These are phyloP conservation scores for Fragum fragum DNA, from an alignment of 2,888 invertebrate genomes.

Conservation along the genomic window DNA sequence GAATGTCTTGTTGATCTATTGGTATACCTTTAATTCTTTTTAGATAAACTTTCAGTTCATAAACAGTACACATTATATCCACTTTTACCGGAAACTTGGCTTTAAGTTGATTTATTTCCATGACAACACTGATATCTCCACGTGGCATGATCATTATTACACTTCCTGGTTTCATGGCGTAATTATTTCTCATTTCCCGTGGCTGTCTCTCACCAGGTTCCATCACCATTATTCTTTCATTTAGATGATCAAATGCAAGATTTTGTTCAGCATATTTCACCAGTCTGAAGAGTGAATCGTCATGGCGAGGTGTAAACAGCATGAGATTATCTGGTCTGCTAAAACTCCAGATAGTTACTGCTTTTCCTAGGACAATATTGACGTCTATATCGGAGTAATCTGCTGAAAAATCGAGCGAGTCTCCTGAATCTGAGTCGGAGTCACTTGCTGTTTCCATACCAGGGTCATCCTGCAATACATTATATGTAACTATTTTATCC, in stretches of 20 bases:
- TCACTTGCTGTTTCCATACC: slow-evolving; percentile 46
- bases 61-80: slow-evolving; percentile 73
- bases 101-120: slow-evolving; percentile 77
- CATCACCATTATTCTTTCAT: slow-evolving; percentile 76
- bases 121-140: slow-evolving; percentile 64
- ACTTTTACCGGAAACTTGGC: slow-evolving; percentile 75
- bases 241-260: slow-evolving; percentile 71
- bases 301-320: slow-evolving; percentile 74
- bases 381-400: slow-evolving; percentile 67
- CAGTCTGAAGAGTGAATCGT: slow-evolving; percentile 71
- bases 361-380: slow-evolving; percentile 68
- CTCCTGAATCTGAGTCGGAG: slow-evolving; percentile 66
- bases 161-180: slow-evolving; percentile 71
- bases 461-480: slow-evolving; percentile 16
- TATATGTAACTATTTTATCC: slow-evolving; percentile 1
- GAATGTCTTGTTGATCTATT: slow-evolving; percentile 75
- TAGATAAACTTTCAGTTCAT: slow-evolving; percentile 75
- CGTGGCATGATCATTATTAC: slow-evolving; percentile 77
- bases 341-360: slow-evolving; percentile 78
- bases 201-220: slow-evolving; percentile 74
- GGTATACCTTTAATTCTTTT: slow-evolving; percentile 76
- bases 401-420: slow-evolving; percentile 46
- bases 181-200: slow-evolving; percentile 71
- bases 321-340: slow-evolving; percentile 73
- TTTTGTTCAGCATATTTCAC: slow-evolving; percentile 74